These are phyloP conservation scores for Noctua fimbriata DNA, from an alignment of 2,888 invertebrate species.

Conservation along the genomic window DNA sequence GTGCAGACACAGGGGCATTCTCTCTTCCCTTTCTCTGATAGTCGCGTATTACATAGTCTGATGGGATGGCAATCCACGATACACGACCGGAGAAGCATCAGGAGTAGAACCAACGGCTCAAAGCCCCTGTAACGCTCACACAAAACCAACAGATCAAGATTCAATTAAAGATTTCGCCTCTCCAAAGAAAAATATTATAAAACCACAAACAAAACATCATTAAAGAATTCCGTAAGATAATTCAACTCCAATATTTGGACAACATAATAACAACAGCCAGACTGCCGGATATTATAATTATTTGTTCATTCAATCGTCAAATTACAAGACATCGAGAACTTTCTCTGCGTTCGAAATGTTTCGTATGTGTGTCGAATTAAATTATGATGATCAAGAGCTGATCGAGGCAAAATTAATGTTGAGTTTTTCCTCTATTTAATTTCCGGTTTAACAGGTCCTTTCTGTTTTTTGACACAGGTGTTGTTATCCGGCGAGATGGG, in stretches of 20 bases:
- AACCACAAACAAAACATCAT: constrained; percentile 11
- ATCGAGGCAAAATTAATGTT: not conserved
- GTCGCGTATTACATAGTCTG: not conserved
- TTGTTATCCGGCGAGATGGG: not conserved
- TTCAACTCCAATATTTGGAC: constrained; percentile 36
- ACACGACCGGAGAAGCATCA: not conserved
- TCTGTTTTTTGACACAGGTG: not conserved
- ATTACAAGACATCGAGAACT: constrained; percentile 45
- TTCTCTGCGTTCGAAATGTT: constrained; percentile 49
- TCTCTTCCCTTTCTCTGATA: not conserved
- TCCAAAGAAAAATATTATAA: not conserved
- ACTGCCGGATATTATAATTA: constrained; percentile 31
- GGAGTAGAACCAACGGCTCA: not conserved
- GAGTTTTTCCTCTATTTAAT: constrained; percentile 13
- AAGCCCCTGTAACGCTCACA: not conserved
- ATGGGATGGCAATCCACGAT: not conserved
- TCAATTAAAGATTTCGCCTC: not conserved
- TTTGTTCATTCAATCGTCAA: constrained; percentile 40
- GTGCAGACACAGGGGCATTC: not conserved
- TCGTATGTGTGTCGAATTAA: constrained; percentile 30
- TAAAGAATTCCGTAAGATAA: constrained; percentile 33
- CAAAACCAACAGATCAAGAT: not conserved
- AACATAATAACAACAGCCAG: constrained; percentile 21
- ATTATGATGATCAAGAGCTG: constrained; percentile 32
- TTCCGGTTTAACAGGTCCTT: constrained; percentile 22